Evolutionary conservation across 2,113 vertebrate genomes (phyloP).

Genomic region (Gavia stellata): DNA sequence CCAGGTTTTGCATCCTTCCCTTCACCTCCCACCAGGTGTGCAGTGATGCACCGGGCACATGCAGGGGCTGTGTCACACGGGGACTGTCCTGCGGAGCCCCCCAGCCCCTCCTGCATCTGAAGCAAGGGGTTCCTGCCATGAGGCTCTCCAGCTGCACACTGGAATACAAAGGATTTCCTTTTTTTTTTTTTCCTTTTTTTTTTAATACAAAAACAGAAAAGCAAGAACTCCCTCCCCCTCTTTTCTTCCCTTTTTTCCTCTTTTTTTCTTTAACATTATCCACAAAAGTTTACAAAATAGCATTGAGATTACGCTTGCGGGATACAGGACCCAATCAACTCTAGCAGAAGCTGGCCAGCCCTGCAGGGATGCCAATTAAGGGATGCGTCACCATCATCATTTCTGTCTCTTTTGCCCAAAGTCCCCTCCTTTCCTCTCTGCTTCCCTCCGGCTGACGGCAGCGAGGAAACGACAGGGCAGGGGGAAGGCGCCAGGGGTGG

Average conservation of each 20-base stretch:
- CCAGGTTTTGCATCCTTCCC: background rate
- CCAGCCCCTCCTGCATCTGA: background rate
- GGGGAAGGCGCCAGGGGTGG: background rate
- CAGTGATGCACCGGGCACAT: fast-evolving
- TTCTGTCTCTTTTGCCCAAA: background rate
- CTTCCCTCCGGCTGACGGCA: background rate
- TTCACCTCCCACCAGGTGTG: background rate
- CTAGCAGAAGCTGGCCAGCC: background rate
- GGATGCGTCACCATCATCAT: background rate
- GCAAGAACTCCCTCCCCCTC: background rate
- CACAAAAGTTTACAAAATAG: constrained; percentile 10
- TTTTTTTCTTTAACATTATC: background rate
- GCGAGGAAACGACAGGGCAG: background rate
- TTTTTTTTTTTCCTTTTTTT: background rate
- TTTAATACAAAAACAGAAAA: background rate
- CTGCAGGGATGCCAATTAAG: background rate
- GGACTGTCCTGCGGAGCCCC: background rate
- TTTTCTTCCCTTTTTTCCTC: background rate
- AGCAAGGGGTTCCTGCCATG: background rate
- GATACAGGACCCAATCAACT: background rate
- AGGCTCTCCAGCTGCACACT: background rate
- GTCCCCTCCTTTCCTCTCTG: background rate
- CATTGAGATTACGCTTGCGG: background rate
- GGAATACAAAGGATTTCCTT: background rate
- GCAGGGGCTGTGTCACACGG: background rate